Conservation (phyloP, 2,797 vertebrate genomes). For the Enteromius mattozi region DNA sequence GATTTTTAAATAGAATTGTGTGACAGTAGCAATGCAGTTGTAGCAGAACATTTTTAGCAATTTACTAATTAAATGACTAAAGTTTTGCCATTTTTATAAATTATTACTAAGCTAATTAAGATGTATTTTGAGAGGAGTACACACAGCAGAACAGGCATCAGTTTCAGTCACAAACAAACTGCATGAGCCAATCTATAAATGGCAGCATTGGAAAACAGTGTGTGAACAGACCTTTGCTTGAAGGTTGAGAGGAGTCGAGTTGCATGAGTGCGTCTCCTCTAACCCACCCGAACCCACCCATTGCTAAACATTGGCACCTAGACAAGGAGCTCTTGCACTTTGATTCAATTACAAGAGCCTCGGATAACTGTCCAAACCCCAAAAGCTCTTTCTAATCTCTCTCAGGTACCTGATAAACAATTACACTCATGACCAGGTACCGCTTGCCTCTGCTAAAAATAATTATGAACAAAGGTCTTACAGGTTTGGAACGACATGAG, state of each 20-base stretch:
- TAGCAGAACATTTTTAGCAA: neutral
- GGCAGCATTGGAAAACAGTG: slow-evolving; percentile 75
- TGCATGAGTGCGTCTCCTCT: slow-evolving; percentile 63
- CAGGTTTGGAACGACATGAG: too few relatives aligned
- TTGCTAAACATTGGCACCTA: slow-evolving; percentile 66
- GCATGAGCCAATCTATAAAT: slow-evolving; percentile 74
- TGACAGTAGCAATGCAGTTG: neutral
- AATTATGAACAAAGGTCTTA: too few relatives aligned
- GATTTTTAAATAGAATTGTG: neutral
- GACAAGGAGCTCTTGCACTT: slow-evolving; percentile 53
- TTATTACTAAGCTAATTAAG: slow-evolving; percentile 24
- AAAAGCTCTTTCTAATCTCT: slow-evolving; percentile 41
- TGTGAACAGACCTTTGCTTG: slow-evolving; percentile 75
- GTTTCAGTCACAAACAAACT: slow-evolving; percentile 65
- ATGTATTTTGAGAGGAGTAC: slow-evolving; percentile 9
- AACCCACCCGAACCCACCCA: slow-evolving; percentile 56
- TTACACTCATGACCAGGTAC: neutral
- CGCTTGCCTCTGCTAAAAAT: neutral
- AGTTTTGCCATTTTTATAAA: neutral
- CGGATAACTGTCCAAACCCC: slow-evolving; percentile 39
- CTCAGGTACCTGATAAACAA: slow-evolving; percentile 14
- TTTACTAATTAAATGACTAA: neutral
- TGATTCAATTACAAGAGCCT: slow-evolving; percentile 48
- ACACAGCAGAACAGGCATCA: slow-evolving; percentile 47
- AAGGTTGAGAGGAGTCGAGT: slow-evolving; percentile 71